Evolutionary conservation across 1,140 invertebrate genomes (phyloP).

Genomic region (Brachionus calyciflorus): DNA sequence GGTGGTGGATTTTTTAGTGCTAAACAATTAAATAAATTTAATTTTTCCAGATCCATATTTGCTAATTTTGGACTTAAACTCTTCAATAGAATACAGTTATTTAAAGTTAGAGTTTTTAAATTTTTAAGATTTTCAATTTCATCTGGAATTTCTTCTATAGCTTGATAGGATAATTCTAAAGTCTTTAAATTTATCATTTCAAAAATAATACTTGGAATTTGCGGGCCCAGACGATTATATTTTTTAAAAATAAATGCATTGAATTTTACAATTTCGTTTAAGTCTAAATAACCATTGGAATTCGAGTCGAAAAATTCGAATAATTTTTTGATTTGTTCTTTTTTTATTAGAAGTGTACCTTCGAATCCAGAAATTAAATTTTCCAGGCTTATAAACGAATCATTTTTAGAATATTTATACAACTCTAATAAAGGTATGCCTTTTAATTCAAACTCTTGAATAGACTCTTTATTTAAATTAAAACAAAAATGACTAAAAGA

Average conservation of each 20-base stretch:
- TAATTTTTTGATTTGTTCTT: background rate
- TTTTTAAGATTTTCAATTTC: constrained; percentile 44
- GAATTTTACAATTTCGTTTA: background rate
- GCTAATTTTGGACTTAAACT: constrained; percentile 50
- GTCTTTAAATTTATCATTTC: background rate
- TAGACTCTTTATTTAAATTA: background rate
- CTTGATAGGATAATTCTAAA: constrained; percentile 50
- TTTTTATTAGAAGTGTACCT: background rate
- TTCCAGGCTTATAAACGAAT: background rate
- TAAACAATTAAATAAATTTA: constrained; percentile 53
- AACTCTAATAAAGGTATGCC: background rate
- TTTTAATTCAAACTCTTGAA: background rate
- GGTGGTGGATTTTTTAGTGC: constrained; percentile 56
- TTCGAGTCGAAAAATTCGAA: constrained; percentile 9
- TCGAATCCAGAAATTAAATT: background rate
- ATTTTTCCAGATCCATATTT: constrained; percentile 52
- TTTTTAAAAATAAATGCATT: constrained; percentile 41
- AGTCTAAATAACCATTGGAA: constrained; percentile 29
- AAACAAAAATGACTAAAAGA: background rate
- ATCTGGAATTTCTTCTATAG: constrained; percentile 19
- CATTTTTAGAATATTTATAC: background rate
- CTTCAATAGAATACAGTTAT: constrained; percentile 32
- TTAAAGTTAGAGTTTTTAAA: constrained; percentile 16
- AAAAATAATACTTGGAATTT: background rate
- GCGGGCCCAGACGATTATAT: background rate